Conservation (phyloP, 1,140 invertebrate genomes). For the Ericerus pela region DNA sequence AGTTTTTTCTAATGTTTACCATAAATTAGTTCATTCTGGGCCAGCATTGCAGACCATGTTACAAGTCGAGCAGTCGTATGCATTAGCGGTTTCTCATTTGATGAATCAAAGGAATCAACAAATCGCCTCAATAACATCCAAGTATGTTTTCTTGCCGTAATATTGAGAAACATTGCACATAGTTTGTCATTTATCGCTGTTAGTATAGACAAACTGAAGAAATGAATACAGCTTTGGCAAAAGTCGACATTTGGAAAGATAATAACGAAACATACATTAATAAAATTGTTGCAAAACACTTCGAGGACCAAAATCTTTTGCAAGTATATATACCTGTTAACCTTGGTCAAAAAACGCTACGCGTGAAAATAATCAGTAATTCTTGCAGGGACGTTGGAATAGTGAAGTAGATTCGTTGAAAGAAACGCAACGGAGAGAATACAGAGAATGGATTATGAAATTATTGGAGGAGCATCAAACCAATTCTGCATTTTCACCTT, state of each 20-base stretch:
- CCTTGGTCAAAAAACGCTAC: background rate
- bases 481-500: background rate
- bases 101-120: conserved; percentile 45
- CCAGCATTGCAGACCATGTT: conserved; percentile 54
- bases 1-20: conserved; percentile 64
- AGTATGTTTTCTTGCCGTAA: conserved; percentile 24
- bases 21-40: conserved; percentile 65
- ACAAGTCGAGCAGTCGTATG: conserved; percentile 61
- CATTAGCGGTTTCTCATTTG: conserved; percentile 50
- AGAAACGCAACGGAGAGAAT: conserved; percentile 55
- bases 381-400: conserved; percentile 40
- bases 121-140: conserved; percentile 30
- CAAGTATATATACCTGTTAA: conserved; percentile 33
- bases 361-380: background rate
- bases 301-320: conserved; percentile 60
- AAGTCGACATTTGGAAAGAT: conserved; percentile 36
- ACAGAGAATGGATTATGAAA: conserved; percentile 63
- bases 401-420: conserved; percentile 54
- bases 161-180: background rate
- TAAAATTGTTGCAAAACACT: conserved; percentile 52
- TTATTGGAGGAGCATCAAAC: conserved; percentile 43
- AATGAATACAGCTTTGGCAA: conserved; percentile 55
- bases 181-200: background rate
- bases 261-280: conserved; percentile 64
- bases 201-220: conserved; percentile 46